Evolutionary conservation across 2,888 invertebrate species (phyloP), one percentile per base, ranked within the genome.

Genomic region (Biston stratarius): DNA sequence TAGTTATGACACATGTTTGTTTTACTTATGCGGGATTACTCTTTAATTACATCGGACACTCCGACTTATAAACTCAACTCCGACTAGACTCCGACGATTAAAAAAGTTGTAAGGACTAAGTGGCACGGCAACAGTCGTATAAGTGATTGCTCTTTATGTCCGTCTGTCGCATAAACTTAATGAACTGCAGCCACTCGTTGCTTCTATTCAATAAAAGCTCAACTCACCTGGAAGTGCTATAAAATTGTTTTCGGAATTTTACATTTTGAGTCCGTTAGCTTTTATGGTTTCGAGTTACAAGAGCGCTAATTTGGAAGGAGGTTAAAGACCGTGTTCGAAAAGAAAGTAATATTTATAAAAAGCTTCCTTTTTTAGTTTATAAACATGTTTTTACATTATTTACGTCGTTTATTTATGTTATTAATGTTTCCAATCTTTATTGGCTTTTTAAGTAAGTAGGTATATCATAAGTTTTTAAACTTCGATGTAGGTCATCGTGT

Each of bases 111-210:
- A 60, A 60, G 65, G 40, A 51, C 36, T 34, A 34, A 15, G 52
- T 40, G 53, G 53, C 33, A 53, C 47, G 44, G 44, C 40, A 56
- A 42, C 53, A 55, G 48, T 45, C 60, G 36, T 49, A 44, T 61
- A 65, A 66, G 69, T 71, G 73, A 74, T 73, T 71, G 71, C 47
- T 65, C 66, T 60, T 72, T 72, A 72, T 72, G 72, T 58, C 48
- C 57, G 52, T 33, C 71, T 61, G 72, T 62, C 69, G 59, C 70
- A 67, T 71, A 73, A 73, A 71, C 40, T 40, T 71, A 64, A 74
- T 61, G 63, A 73, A 74, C 70, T 68, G 68, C 61, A 66, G 14
- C 49, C 47, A 34, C 45, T 59, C 38, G 42, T 12, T 51, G 34
- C 47, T 47, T 40, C 42, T 52, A 52, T 11, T 38, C 38, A 61